phyloP scores from a whole-genome alignment of 2,113 vertebrate species.

The Scortum barcoo region DNA sequence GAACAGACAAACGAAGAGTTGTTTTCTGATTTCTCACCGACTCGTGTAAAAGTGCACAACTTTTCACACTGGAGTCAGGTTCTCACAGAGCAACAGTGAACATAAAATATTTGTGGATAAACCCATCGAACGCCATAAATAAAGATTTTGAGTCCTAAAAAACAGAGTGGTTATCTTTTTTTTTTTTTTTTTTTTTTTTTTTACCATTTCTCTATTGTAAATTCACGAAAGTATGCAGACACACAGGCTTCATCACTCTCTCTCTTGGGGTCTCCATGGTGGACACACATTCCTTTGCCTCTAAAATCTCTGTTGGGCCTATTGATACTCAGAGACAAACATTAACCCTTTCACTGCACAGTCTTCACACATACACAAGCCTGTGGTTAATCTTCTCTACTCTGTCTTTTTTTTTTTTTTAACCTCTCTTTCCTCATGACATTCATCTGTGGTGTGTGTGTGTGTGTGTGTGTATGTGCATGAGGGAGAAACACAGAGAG shows the following conservation, averaged over 20 bases:
- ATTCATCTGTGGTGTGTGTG: conserved; percentile 57
- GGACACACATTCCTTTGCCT: conserved; percentile 54
- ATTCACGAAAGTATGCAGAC: not conserved
- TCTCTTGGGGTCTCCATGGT: conserved; percentile 39
- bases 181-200: not conserved
- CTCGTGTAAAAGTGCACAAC: not conserved
- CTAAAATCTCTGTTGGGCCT: conserved; percentile 57
- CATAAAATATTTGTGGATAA: not conserved
- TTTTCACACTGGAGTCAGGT: not conserved
- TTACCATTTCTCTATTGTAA: not conserved
- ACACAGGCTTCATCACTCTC: conserved; percentile 15
- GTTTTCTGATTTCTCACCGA: not conserved
- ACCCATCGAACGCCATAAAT: not conserved
- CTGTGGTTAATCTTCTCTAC: conserved; percentile 43
- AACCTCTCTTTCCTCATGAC: conserved; percentile 41
- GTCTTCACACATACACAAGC: conserved; percentile 15
- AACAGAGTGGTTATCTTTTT: not conserved
- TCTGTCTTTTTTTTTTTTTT: conserved; percentile 11
- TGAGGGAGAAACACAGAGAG: conserved; percentile 45
- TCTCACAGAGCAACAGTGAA: not conserved
- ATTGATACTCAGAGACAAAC: conserved; percentile 61
- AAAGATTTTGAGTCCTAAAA: not conserved
- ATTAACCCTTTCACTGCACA: conserved; percentile 55
- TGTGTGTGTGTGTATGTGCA: conserved; percentile 53
- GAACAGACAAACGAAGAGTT: conserved; percentile 1